Evolutionary conservation across 2,888 invertebrate genomes (phyloP).

Genomic region (Thera obeliscata): DNA sequence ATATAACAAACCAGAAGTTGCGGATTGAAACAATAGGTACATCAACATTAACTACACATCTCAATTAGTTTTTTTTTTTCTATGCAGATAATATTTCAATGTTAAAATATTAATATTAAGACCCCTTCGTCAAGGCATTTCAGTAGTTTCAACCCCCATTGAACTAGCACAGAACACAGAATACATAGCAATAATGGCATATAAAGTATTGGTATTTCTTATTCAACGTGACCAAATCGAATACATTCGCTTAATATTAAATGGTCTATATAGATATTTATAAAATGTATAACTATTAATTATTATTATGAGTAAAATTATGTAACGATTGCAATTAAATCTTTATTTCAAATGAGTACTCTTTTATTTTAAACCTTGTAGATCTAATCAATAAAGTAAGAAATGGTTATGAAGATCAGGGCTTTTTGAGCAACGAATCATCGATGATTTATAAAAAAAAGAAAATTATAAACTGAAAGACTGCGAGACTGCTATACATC

Average conservation of each 20-base stretch:
- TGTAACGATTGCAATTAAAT: constrained; percentile 84
- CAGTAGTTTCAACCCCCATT: not conserved
- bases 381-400: not conserved
- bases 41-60: no score
- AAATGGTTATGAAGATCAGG: no score
- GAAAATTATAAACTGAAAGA: no score
- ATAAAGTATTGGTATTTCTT: constrained; percentile 37
- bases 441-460: no score
- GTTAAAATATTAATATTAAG: no score
- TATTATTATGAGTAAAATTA: constrained; percentile 81
- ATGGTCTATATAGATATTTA: constrained; percentile 83
- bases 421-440: no score
- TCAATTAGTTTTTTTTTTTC: not conserved
- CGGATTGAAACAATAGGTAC: not conserved
- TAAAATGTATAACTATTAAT: constrained; percentile 82
- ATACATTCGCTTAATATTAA: constrained; percentile 83
- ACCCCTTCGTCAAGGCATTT: not conserved
- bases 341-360: constrained; percentile 75
- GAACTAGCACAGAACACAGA: not conserved
- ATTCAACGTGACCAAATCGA: constrained; percentile 81
- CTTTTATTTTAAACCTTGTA: constrained; percentile 50
- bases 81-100: not conserved
- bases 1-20: not conserved
- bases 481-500: not conserved
- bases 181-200: constrained; percentile 41